A percentile compares a stretch with the other conserved stretches of the same genome.
These are phyloP conservation scores for Plecturocebus donacophilus DNA, from an alignment of 2,113 vertebrate species.

Conservation along the genomic window DNA sequence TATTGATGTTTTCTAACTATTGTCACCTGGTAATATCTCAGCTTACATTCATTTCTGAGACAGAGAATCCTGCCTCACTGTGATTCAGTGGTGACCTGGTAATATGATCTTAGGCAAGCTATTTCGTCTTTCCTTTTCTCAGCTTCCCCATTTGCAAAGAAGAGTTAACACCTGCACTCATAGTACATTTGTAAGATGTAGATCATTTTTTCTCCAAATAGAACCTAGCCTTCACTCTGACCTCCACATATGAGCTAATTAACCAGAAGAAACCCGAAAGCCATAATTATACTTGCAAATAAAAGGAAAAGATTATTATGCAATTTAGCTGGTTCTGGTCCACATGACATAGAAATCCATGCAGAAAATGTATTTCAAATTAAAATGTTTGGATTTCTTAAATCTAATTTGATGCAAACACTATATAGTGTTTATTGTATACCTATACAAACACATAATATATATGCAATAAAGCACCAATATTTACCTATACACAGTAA, in stretches of 20 bases:
- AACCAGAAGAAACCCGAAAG: constrained; percentile 40
- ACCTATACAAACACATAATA: neutral
- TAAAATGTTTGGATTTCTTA: neutral
- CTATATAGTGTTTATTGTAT: neutral
- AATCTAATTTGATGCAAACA: neutral
- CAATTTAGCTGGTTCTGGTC: neutral
- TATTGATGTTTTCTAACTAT: neutral
- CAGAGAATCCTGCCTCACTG: no score
- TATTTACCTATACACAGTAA: neutral
- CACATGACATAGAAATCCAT: neutral
- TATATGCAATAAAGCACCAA: neutral
- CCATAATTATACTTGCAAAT: constrained; percentile 51
- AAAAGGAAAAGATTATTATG: neutral
- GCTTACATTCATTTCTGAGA: constrained; percentile 47
- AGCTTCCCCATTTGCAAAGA: neutral
- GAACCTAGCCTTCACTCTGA: constrained; percentile 12
- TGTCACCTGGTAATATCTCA: neutral
- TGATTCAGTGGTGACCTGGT: neutral
- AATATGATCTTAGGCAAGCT: neutral
- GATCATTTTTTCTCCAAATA: constrained; percentile 56
- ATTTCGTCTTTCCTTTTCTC: neutral
- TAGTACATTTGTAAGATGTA: neutral
- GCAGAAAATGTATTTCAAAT: neutral
- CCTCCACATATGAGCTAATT: constrained; percentile 26
- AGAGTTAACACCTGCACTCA: neutral